Evolutionary conservation across 2,888 invertebrate genomes (phyloP).

Genomic region (Bombylius discolor): DNA sequence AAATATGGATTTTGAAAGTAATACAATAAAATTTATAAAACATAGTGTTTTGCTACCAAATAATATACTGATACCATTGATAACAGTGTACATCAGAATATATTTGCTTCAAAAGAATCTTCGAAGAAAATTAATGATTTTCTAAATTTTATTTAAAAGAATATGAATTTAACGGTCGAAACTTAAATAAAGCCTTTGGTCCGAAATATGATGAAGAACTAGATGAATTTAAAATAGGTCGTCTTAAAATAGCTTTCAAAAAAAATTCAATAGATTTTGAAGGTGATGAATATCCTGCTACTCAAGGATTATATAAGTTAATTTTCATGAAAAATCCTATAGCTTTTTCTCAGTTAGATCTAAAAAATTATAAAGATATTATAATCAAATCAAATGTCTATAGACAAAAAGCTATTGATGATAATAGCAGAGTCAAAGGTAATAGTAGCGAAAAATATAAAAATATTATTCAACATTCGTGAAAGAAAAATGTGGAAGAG

Average conservation of each 20-base stretch:
- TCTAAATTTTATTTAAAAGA: neutral
- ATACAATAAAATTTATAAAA: constrained; percentile 10
- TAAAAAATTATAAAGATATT: constrained; percentile 2
- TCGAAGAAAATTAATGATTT: neutral
- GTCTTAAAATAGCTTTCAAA: neutral
- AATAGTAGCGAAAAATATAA: constrained; percentile 2
- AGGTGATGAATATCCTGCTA: constrained; percentile 2
- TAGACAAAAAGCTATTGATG: neutral
- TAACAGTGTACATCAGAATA: too few species aligned
- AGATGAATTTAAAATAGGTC: constrained; percentile 1
- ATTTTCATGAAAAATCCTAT: constrained; percentile 5
- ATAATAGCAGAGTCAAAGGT: constrained; percentile 4
- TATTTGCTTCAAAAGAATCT: too few species aligned
- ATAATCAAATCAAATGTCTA: neutral
- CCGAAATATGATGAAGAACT: neutral
- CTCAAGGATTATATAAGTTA: constrained; percentile 2
- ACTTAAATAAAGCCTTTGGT: constrained; percentile 3
- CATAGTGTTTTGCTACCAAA: constrained; percentile 23
- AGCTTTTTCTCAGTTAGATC: neutral
- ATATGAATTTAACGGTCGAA: neutral
- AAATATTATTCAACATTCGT: neutral
- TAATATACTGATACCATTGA: too few species aligned
- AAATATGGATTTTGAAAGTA: neutral
- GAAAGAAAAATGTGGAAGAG: neutral
- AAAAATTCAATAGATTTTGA: neutral